These are phyloP conservation scores for Gymnosoma rotundatum DNA, from an alignment of 2,888 invertebrate species.

Conservation along the genomic window DNA sequence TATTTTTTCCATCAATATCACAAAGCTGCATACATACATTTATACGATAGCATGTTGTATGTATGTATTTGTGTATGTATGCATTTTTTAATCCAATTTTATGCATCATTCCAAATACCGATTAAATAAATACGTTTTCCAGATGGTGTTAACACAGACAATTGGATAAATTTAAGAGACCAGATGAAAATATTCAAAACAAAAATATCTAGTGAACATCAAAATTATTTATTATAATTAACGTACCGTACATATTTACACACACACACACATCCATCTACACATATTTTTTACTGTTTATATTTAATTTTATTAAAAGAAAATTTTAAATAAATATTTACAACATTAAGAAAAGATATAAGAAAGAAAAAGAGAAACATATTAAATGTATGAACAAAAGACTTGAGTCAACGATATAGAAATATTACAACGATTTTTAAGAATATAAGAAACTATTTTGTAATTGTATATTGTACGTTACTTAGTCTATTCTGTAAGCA, in stretches of 20 bases:
- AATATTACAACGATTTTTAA: conserved; percentile 59
- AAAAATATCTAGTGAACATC: conserved; percentile 64
- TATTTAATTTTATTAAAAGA: conserved; percentile 31
- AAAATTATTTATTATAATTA: conserved; percentile 66
- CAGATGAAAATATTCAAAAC: conserved; percentile 6
- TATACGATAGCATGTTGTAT: background rate
- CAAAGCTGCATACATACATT: conserved; percentile 23
- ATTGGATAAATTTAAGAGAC: conserved; percentile 15
- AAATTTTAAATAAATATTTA: conserved; percentile 7
- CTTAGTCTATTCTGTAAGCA: conserved; percentile 57
- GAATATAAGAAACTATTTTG: conserved; percentile 51
- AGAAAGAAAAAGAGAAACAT: background rate
- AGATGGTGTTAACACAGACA: conserved; percentile 32
- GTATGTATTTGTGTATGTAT: conserved; percentile 1
- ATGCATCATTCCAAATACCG: conserved; percentile 37
- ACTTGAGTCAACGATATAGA: conserved; percentile 62
- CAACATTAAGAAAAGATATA: background rate
- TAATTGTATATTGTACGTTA: conserved; percentile 58
- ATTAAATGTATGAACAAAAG: conserved; percentile 46
- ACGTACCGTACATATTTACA: conserved; percentile 20
- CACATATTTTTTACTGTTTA: conserved; percentile 44
- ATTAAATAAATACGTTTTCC: conserved; percentile 6
- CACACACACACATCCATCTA: background rate
- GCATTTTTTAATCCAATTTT: conserved; percentile 28
- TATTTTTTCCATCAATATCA: conserved; percentile 39